Evolutionary conservation across 2,888 invertebrate species (phyloP).

Genomic region (Heliothis peltigera): DNA sequence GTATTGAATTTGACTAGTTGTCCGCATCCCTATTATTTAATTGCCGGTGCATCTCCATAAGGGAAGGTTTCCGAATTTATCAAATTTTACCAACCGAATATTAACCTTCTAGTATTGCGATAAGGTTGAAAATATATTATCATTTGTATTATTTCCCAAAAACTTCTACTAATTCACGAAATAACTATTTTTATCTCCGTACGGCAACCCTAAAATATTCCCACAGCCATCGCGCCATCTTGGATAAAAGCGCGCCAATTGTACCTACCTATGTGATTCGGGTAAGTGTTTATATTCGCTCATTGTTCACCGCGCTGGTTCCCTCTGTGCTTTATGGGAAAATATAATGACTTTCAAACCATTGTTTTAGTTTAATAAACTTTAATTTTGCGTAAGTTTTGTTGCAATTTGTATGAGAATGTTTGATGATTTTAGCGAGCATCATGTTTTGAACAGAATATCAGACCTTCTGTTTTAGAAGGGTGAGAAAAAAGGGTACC

Average conservation of each 20-base stretch:
- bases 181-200: not conserved
- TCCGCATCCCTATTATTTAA: no score
- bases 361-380: constrained; percentile 60
- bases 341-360: constrained; percentile 54
- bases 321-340: constrained; percentile 68
- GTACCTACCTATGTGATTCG: constrained; percentile 78
- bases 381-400: constrained; percentile 45
- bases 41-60: no score
- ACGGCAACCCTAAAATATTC: constrained; percentile 55
- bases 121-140: no score
- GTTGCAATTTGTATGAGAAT: constrained; percentile 1
- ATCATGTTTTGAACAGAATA: not conserved
- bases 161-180: no score
- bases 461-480: not conserved
- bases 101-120: no score
- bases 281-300: constrained; percentile 70
- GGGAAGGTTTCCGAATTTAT: no score
- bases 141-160: no score
- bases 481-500: no score
- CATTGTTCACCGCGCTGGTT: constrained; percentile 76
- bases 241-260: constrained; percentile 70
- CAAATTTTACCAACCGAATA: no score
- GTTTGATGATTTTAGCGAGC: not conserved
- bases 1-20: no score
- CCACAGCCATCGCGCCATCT: constrained; percentile 73